Base-by-base conservation (phyloP, 2,888 invertebrate species). In the Rhynchonema sp. region DNA sequence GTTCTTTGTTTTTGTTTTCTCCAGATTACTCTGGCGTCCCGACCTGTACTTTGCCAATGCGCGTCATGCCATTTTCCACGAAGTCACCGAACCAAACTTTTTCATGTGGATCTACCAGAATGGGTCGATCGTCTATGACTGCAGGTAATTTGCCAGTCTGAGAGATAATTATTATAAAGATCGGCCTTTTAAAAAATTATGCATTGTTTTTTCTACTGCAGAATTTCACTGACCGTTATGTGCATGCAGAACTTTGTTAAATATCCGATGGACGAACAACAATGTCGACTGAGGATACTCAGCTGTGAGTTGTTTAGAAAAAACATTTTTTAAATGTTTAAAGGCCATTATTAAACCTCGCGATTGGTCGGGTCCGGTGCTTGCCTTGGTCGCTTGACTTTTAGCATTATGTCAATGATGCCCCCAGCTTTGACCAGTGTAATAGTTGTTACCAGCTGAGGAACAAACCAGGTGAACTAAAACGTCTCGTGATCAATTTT, bases 21-120 rank as follows among this genome's bases (percentile, higher is more conserved):
- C n/a, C n/a, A n/a, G n/a, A 27, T 6, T 27, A 13, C 25, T 54
- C 27, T 54, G 54, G 54, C 54, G 27, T 60, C 70, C 68, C 1
- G 71, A 71, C 59, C 58, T 71, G 9, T 72, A 72, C 63, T 72
- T 72, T 59, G 72, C 72, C 2, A 72, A 72, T 57, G 72, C 72
- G 6, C 61, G 69, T 30, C 66, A 66, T 1, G 66, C 71, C 53
- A 62, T 62, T 28, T 72, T 72, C 59, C 72, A 72, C 61, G 64
- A 68, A 23, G 71, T 72, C 17, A 72, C 72, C 9, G 62, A 64
- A 56, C 72, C 72, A 0, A 72, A 72, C 57, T 71, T 72, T 55
- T 58, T 72, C 9, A 67, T 72, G 1, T 72, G 72, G 72, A 67
- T 72, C 13, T 72, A 68, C 59, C 65, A 68, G 17, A 71, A 72